Evolutionary conservation across 2,113 vertebrate species (phyloP).

Genomic region (Oryctolagus cuniculus): DNA sequence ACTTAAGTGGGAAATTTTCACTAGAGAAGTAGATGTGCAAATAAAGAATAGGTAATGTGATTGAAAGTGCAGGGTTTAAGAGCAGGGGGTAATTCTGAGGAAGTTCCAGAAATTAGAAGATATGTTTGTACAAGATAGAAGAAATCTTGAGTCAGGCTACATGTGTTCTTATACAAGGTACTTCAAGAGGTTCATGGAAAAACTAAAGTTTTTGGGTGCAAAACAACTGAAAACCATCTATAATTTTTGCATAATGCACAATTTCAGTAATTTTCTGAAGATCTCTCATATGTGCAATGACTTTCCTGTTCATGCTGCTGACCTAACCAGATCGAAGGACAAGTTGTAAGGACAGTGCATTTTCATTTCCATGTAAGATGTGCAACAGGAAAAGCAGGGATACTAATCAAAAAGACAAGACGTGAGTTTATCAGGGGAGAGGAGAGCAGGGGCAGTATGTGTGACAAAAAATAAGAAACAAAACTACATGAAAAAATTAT

Average conservation of each 20-base stretch:
- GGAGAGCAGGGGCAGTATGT: neutral
- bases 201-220: too few species aligned
- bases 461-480: neutral
- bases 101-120: neutral
- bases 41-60: neutral
- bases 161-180: neutral
- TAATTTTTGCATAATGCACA: too few species aligned
- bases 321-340: neutral
- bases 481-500: neutral
- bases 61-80: neutral
- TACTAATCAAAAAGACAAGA: neutral
- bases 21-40: neutral
- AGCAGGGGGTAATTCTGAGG: neutral
- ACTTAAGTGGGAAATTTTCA: neutral
- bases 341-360: neutral
- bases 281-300: neutral
- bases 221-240: too few species aligned
- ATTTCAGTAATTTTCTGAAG: too few species aligned
- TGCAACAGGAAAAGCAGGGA: neutral
- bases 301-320: conserved; percentile 23
- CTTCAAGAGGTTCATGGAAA: too few species aligned
- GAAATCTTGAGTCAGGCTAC: neutral
- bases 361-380: neutral
- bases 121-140: neutral
- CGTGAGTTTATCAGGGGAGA: neutral